Evolutionary conservation across 2,797 vertebrate species (phyloP), one percentile per base, ranked within the genome.

Genomic region (Pristis pectinata): DNA sequence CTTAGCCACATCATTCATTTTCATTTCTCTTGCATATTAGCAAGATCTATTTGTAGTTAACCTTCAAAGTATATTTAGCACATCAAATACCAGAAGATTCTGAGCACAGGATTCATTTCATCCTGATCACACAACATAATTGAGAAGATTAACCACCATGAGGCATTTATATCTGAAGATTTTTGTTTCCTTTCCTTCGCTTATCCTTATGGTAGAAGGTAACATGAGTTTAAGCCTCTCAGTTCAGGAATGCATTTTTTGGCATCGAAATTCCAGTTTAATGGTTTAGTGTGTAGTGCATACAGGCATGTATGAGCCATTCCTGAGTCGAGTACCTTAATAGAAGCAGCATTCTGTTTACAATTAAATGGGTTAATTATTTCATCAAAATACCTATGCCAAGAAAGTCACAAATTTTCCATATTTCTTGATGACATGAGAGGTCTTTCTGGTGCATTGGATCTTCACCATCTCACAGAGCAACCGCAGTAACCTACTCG

Each of bases 1-100:
- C 85, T 61, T 30, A 5, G 85, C 17, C 0, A n/a, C n/a, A 17
- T 91, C n/a, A 41, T 67, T 91, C 59, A 91, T 41, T 91, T 91
- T 91, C 87, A 67, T 67, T 67, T 91, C n/a, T 64, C 59, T 91
- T 37, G n/a, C 87, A 91, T 41, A 91, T 91, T 22, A 67, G 59
- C 37, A n/a, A 24, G 64, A 91, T 67, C 19, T 41, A 61, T 89
- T 89, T 89, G 85, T 61, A 61, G 67, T 91, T 91, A 91, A 91
- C 87, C 61, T 67, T 91, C 87, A 91, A 64, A 64, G 87, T 37
- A 19, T 22, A 91, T 37, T 79, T 37, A 64, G 87, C 59, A 24
- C 13, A 59, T 59, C 83, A 87, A 59, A 34, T 56, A 59, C 8
- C 15, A 91, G 91, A 27, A 64, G 59, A 41, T 41, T 67, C 34